These are phyloP conservation scores for Gisinianus flammeolus DNA, from an alignment of 2,888 invertebrate species.

Conservation along the genomic window DNA sequence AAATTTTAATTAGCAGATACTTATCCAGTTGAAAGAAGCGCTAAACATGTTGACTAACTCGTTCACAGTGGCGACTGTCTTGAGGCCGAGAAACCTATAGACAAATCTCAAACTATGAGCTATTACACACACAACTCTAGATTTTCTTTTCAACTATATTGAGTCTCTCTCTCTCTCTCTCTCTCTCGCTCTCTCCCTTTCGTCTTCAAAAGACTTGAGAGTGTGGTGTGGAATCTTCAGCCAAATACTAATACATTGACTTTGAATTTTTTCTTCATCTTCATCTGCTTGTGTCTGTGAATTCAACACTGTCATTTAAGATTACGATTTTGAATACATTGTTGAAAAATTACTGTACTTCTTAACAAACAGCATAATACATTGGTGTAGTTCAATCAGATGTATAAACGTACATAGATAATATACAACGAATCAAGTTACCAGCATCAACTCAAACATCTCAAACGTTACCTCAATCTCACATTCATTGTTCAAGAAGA, in stretches of 20 bases:
- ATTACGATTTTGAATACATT: not conserved
- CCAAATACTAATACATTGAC: not conserved
- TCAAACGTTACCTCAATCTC: too few species aligned
- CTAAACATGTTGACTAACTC: constrained; percentile 34
- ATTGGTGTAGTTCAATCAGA: too few species aligned
- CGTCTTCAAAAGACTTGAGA: too few species aligned
- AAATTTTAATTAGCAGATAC: constrained; percentile 31
- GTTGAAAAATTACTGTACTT: not conserved
- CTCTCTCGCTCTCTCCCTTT: not conserved
- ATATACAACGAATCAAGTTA: too few species aligned
- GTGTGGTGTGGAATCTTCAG: too few species aligned
- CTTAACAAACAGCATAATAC: too few species aligned
- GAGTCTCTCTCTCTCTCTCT: not conserved
- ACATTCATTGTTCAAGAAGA: too few species aligned
- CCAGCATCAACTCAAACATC: too few species aligned
- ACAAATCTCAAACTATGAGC: too few species aligned
- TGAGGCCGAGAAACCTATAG: constrained; percentile 17
- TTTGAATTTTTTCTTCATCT: not conserved
- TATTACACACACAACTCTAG: not conserved
- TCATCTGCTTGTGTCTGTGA: not conserved
- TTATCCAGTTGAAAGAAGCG: constrained; percentile 33
- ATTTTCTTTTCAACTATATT: not conserved
- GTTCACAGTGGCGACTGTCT: constrained; percentile 16
- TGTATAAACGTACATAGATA: too few species aligned
- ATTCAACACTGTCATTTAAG: constrained; percentile 6